Evolutionary conservation across 2,113 vertebrate species (phyloP).

Genomic region (Eptesicus fuscus): DNA sequence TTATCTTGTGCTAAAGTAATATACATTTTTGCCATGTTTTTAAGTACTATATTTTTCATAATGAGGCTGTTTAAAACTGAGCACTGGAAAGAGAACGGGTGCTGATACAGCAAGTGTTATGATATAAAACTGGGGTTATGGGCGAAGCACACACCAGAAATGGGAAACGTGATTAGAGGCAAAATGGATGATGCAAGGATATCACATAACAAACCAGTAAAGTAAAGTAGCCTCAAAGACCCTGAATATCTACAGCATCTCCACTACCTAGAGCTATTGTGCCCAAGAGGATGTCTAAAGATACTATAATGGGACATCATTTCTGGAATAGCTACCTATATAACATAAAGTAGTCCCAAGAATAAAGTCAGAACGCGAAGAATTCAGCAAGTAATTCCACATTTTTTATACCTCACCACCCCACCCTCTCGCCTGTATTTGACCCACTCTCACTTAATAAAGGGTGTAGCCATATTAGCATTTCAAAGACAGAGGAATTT

Average conservation of each 20-base stretch:
- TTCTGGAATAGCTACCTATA: slow-evolving; percentile 54
- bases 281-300: slow-evolving; percentile 61
- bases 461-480: background rate
- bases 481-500: background rate
- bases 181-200: slow-evolving; percentile 53
- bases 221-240: slow-evolving; percentile 52
- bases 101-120: slow-evolving; percentile 75
- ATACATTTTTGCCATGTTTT: slow-evolving; percentile 70
- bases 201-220: slow-evolving; percentile 57
- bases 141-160: slow-evolving; percentile 56
- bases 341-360: slow-evolving; percentile 67
- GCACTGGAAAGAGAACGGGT: slow-evolving; percentile 58
- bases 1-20: slow-evolving; percentile 72
- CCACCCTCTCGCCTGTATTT: background rate
- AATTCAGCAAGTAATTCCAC: slow-evolving; percentile 62
- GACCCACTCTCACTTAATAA: slow-evolving; percentile 2
- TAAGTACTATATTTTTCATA: slow-evolving; percentile 70
- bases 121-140: slow-evolving; percentile 72
- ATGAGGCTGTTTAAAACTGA: slow-evolving; percentile 74
- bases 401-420: background rate
- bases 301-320: slow-evolving; percentile 63
- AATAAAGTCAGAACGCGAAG: slow-evolving; percentile 70
- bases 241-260: slow-evolving; percentile 50
- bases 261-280: slow-evolving; percentile 45
- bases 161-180: slow-evolving; percentile 61